phyloP scores from a whole-genome alignment of 2,113 vertebrate species.

The Turdus rufiventris region DNA sequence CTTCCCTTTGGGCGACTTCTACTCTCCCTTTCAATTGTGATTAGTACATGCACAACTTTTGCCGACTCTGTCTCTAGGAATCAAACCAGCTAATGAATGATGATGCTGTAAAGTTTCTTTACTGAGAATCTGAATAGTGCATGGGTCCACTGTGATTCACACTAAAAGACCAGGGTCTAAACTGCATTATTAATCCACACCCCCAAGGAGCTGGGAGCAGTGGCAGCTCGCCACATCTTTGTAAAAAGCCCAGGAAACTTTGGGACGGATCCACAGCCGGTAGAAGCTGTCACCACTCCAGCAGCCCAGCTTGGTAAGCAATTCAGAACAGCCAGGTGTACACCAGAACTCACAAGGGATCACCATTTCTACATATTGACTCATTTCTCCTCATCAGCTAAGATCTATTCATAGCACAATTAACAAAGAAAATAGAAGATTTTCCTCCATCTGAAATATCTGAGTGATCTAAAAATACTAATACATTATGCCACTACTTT shows the following conservation, averaged over 20 bases:
- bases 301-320: conserved; percentile 9
- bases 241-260: conserved; percentile 17
- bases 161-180: neutral
- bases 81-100: neutral
- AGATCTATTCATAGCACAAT: conserved; percentile 40
- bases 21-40: neutral
- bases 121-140: neutral
- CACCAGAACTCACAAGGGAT: conserved; percentile 18
- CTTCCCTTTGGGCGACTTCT: neutral
- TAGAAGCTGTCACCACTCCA: conserved; percentile 9
- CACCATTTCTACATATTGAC: neutral
- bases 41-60: neutral
- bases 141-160: neutral
- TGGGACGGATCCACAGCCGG: conserved; percentile 29
- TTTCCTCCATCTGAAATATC: conserved; percentile 19
- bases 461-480: conserved; percentile 17
- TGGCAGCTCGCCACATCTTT: neutral
- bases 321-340: conserved; percentile 42
- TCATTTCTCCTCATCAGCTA: conserved; percentile 11
- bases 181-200: neutral
- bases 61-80: neutral
- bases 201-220: neutral
- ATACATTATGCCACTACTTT: neutral
- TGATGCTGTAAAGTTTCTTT: neutral
- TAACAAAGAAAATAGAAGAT: conserved; percentile 26